A percentile compares a stretch with the other conserved stretches of the same genome.
Conservation (phyloP, 2,113 vertebrate species). For the Sorex araneus region DNA sequence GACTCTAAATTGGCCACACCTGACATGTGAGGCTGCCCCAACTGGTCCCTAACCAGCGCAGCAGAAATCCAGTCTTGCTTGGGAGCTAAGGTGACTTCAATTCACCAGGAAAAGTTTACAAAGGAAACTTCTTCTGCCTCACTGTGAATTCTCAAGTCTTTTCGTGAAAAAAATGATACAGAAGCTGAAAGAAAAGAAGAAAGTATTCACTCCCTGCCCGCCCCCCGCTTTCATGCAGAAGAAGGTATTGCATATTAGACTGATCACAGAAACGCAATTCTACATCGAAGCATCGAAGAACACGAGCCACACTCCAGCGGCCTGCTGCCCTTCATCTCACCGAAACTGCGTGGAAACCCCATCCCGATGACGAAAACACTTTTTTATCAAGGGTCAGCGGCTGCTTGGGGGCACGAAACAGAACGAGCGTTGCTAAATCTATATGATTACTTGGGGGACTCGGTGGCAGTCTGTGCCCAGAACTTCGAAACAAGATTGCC, state of each 20-base stretch:
- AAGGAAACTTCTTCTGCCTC: conserved; percentile 51
- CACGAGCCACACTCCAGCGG: not conserved
- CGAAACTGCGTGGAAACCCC: not conserved
- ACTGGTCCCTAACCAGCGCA: not conserved
- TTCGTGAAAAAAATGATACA: not conserved
- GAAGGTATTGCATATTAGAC: conserved; percentile 54
- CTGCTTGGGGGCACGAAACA: not conserved
- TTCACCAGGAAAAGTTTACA: conserved; percentile 25
- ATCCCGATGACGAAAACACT: conserved; percentile 60
- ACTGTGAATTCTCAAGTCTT: conserved; percentile 54
- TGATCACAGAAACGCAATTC: conserved; percentile 72
- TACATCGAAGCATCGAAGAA: conserved; percentile 49
- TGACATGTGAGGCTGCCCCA: not conserved
- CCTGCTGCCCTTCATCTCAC: conserved; percentile 64
- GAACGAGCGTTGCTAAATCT: conserved; percentile 36
- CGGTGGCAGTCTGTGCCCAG: not conserved
- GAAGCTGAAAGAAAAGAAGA: conserved; percentile 58
- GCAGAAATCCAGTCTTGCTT: conserved; percentile 25
- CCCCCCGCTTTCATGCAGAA: conserved; percentile 43
- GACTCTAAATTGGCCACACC: not conserved
- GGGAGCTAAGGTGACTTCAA: not conserved
- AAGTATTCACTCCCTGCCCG: conserved; percentile 36
- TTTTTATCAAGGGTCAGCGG: conserved; percentile 53
- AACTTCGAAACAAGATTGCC: conserved; percentile 27
- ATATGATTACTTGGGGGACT: not conserved